These are phyloP conservation scores for Phengaris arion DNA, from an alignment of 2,888 invertebrate species.

Conservation along the genomic window DNA sequence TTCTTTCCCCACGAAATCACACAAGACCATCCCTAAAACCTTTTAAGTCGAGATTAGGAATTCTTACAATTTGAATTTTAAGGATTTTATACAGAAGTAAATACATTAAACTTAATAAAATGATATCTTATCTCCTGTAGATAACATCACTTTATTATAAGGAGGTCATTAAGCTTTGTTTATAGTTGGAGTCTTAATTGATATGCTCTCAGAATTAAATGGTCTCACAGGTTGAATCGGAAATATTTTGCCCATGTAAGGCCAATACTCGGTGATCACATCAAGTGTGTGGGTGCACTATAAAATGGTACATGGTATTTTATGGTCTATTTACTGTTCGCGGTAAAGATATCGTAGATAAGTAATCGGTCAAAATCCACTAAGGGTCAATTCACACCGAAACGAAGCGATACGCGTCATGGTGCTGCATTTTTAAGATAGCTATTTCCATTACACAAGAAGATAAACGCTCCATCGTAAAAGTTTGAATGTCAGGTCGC, in stretches of 20 bases:
- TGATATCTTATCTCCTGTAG: conserved; percentile 34
- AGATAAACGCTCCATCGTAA: no score
- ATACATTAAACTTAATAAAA: conserved; percentile 19
- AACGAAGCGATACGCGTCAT: no score
- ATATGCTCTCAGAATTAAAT: conserved; percentile 15
- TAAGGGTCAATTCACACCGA: no score
- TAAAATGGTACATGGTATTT: not conserved
- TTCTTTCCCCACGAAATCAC: not conserved
- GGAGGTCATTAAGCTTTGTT: conserved; percentile 20
- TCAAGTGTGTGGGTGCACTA: conserved; percentile 8
- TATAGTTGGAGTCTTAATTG: conserved; percentile 17
- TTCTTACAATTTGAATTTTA: not conserved
- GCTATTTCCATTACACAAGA: no score
- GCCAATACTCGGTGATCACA: not conserved
- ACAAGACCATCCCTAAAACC: not conserved
- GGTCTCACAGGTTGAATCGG: conserved; percentile 16
- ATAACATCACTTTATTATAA: conserved; percentile 35
- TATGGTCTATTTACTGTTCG: not conserved
- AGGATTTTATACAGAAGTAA: conserved; percentile 7
- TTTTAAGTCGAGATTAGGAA: not conserved
- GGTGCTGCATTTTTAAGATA: no score
- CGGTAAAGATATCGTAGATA: not conserved
- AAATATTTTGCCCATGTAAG: conserved; percentile 13
- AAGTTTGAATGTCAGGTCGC: no score
- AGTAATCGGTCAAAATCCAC: not conserved